These are phyloP conservation scores for Arremon brunneinucha DNA, from an alignment of 2,797 vertebrate genomes.

Conservation along the genomic window DNA sequence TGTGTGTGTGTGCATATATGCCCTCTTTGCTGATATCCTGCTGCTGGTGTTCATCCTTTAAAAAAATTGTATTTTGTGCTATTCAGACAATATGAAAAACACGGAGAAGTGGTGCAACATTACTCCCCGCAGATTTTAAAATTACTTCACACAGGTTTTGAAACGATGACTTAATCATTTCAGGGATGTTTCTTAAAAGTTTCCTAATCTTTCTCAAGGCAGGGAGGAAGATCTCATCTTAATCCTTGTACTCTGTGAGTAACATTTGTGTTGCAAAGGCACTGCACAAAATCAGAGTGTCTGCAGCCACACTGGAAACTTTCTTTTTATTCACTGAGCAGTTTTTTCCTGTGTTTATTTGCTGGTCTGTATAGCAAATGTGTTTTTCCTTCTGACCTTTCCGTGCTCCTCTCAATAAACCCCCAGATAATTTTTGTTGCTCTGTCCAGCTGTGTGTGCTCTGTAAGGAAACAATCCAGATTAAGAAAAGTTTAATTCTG, in stretches of 20 bases:
- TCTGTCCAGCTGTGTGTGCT: neutral
- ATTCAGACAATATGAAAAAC: neutral
- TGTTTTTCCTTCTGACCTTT: neutral
- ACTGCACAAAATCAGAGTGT: neutral
- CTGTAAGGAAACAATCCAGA: neutral
- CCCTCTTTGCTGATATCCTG: neutral
- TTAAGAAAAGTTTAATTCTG: conserved; percentile 11
- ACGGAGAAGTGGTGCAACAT: neutral
- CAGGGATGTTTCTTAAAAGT: neutral
- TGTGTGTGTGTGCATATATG: neutral
- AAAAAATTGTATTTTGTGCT: neutral
- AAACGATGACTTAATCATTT: neutral
- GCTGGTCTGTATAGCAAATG: neutral
- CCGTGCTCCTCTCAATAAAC: neutral
- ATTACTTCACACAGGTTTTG: neutral
- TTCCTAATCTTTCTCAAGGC: neutral
- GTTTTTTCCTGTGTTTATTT: neutral
- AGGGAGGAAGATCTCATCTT: neutral
- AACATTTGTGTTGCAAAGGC: neutral
- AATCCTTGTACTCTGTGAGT: neutral
- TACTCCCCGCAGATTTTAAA: neutral
- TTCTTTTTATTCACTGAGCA: neutral
- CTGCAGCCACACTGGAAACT: fast-evolving
- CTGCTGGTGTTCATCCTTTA: neutral
- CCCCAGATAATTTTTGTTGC: neutral